A percentile compares a stretch with the other conserved stretches of the same genome.
phyloP scores from a whole-genome alignment of 2,797 vertebrate genomes.

The Aselliscus stoliczkanus region DNA sequence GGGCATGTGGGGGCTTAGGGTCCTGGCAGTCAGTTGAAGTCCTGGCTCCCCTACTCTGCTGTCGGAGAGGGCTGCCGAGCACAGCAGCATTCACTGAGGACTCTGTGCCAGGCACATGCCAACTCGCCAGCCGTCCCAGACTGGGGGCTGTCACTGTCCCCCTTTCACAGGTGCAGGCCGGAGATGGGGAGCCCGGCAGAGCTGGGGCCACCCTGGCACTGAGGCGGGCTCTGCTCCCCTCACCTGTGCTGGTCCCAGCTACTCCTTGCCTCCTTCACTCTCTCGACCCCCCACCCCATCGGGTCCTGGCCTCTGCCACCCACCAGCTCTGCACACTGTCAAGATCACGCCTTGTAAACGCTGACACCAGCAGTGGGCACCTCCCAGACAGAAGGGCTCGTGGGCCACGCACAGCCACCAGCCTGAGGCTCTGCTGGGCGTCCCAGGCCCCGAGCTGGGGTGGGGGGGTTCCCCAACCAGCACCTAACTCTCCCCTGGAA shows the following conservation, averaged over 20 bases:
- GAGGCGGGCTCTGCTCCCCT: background rate
- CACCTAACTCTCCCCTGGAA: background rate
- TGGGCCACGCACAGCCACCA: background rate
- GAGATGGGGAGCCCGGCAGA: accelerated
- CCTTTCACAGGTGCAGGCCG: background rate
- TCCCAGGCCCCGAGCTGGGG: no score
- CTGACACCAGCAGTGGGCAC: background rate
- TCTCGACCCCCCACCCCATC: background rate
- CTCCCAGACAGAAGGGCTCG: accelerated
- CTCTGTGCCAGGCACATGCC: background rate
- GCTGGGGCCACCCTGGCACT: background rate
- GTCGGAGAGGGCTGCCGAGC: background rate
- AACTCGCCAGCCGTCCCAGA: background rate
- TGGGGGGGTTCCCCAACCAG: no score
- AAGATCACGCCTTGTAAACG: background rate
- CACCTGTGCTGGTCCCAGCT: accelerated
- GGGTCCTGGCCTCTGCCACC: background rate
- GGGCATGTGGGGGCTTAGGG: no score
- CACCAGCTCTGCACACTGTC: accelerated
- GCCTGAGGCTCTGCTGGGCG: background rate
- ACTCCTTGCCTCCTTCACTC: accelerated
- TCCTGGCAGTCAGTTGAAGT: background rate
- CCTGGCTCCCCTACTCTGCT: background rate
- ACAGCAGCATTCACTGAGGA: accelerated
- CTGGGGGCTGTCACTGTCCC: accelerated